These are phyloP conservation scores for Pachypanchax playfairii DNA, from an alignment of 2,113 vertebrate genomes.

Conservation along the genomic window DNA sequence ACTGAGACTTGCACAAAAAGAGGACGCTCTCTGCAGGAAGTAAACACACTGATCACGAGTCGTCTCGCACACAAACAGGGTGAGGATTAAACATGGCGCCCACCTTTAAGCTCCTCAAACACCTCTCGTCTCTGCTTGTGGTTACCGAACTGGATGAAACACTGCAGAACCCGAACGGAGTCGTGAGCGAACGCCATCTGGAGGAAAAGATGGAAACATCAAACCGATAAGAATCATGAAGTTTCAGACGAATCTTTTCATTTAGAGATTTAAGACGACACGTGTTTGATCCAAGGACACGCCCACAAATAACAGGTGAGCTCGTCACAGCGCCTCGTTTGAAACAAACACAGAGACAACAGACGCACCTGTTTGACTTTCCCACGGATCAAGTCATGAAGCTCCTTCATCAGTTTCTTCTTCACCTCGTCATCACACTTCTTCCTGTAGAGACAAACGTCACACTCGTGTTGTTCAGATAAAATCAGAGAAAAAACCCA, in stretches of 20 bases:
- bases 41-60: neutral
- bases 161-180: constrained; percentile 93
- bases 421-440: constrained; percentile 85
- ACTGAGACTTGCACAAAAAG: constrained; percentile 91
- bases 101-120: constrained; percentile 91
- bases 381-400: constrained; percentile 87
- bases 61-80: neutral
- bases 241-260: too few species aligned
- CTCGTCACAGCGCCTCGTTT: too few species aligned
- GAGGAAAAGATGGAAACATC: neutral
- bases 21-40: constrained; percentile 81
- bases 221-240: too few species aligned
- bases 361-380: constrained; percentile 89
- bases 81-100: neutral
- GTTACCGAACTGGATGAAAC: constrained; percentile 89
- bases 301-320: too few species aligned
- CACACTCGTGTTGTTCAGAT: too few species aligned
- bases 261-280: too few species aligned
- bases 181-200: constrained; percentile 95
- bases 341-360: too few species aligned
- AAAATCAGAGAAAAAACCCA: too few species aligned
- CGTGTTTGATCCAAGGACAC: too few species aligned
- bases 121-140: constrained; percentile 86
- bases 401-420: constrained; percentile 85
- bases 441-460: constrained; percentile 79